Base-by-base conservation (phyloP, 2,113 vertebrate species). In the Labeo catla region DNA sequence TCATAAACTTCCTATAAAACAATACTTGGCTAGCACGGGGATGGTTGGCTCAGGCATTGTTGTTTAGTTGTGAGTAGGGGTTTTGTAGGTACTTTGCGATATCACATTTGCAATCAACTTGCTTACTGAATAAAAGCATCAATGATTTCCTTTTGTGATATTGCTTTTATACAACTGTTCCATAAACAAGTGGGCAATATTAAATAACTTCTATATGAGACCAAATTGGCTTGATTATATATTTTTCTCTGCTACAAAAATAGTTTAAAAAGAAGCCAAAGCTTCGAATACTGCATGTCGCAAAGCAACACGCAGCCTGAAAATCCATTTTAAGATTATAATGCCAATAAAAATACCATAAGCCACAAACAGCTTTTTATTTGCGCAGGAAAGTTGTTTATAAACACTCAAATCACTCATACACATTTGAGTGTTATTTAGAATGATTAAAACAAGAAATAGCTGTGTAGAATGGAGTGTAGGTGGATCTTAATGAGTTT, bases 401-500 rank as follows among this genome's bases (percentile, higher is more conserved):
- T 72, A 43, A 72, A 3, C 68, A 66, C 68, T 72, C 2, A 4
- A 1, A 21, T 39, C 34, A 28, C 28, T 39, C 15, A 70, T 8
- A 39, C 0, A 7, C 34, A 72, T 34, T 19, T 15, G 45, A 76
- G 47, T 54, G 76, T 34, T 72, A 21, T 49, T 74, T 49, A 52
- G 47, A 81, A 23, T 45, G 8, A 77, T 74, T 54, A n/a, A 54
- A 76, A 80, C 13, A 23, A 80, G 10, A 45, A 76, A 49, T 49
- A 11, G 72, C 57, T 63, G 39, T 65, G 43, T 47, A n/a, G 59
- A n/a, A 34, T 16, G 8, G 43, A 76, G 57, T 50, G 57, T 15
- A 78, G 74, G 12, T 68, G 63, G 36, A 66, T 78, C 11, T 78
- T 54, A 78, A 85, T 61, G 54, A 79, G 52, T 54, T 78, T 78